Percentiles rank a stretch among this genome's conserved stretches.
Conservation (phyloP, 2,113 vertebrate genomes). For the Anoplopoma fimbria region DNA sequence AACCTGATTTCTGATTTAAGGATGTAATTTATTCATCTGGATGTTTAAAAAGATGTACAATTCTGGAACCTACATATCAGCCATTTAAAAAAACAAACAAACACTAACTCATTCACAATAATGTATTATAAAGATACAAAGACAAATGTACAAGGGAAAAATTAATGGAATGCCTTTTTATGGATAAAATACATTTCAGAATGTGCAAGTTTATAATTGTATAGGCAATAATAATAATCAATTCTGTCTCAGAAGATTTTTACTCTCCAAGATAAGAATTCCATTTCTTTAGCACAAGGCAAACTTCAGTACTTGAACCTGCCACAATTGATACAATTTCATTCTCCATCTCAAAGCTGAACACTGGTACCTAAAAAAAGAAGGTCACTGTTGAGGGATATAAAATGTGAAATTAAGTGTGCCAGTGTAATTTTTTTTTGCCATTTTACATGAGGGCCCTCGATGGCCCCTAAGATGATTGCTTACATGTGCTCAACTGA, state of each 20-base stretch:
- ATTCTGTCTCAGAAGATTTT: neutral
- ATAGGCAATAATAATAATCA: neutral
- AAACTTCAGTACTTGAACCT: neutral
- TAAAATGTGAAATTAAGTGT: constrained; percentile 19
- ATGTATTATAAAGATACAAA: neutral
- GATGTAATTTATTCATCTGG: neutral
- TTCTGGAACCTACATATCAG: neutral
- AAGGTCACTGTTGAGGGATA: constrained; percentile 1
- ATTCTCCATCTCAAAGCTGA: neutral
- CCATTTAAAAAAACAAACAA: neutral
- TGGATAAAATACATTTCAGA: neutral
- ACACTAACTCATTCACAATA: neutral
- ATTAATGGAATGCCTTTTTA: neutral
- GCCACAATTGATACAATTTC: neutral
- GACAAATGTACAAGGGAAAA: neutral
- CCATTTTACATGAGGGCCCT: constrained; percentile 43
- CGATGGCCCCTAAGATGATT: constrained; percentile 62
- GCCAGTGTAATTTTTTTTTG: constrained; percentile 38
- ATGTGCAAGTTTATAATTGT: neutral
- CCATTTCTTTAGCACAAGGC: neutral
- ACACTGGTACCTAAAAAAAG: neutral
- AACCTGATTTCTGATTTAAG: neutral
- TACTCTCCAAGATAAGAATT: neutral
- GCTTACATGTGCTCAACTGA: constrained; percentile 61
- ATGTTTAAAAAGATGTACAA: neutral